Evolutionary conservation across 2,888 invertebrate genomes (phyloP).

Genomic region (Gryllus longicercus): DNA sequence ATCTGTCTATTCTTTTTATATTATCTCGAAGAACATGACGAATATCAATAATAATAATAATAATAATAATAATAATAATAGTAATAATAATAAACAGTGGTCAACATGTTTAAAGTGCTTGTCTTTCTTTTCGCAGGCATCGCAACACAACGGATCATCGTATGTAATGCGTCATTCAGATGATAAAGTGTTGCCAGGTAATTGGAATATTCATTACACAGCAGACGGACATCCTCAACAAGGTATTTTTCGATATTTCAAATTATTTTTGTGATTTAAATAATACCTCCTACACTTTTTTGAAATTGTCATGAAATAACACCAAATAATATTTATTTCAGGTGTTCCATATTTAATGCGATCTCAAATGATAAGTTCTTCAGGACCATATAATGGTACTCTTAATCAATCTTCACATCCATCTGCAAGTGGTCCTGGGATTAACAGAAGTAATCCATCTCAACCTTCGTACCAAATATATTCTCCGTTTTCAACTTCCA

Average conservation of each 20-base stretch:
- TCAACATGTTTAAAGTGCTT: too few species aligned
- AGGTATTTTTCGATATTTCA: neutral
- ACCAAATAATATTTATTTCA: neutral
- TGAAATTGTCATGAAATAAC: neutral
- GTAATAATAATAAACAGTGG: too few species aligned
- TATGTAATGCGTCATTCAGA: conserved; percentile 26
- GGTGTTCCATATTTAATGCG: conserved; percentile 3
- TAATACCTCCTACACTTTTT: too few species aligned
- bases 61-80: too few species aligned
- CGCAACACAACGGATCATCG: neutral
- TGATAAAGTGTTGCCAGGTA: conserved; percentile 18
- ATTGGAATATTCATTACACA: conserved; percentile 22
- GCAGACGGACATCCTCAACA: conserved; percentile 24
- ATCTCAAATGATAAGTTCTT: conserved; percentile 25
- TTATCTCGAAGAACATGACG: too few species aligned
- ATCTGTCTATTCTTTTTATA: neutral
- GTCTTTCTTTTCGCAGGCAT: neutral
- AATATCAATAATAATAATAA: too few species aligned
- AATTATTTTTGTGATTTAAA: neutral
- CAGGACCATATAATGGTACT: conserved; percentile 5
- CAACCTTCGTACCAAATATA: neutral
- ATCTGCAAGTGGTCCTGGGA: neutral
- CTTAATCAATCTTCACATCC: conserved; percentile 3
- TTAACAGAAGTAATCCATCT: neutral
- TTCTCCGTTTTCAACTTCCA: neutral